Percentiles rank a stretch among this genome's conserved stretches.
Evolutionary conservation across 2,888 invertebrate species (phyloP).

Genomic region (Polydrusus tereticollis): DNA sequence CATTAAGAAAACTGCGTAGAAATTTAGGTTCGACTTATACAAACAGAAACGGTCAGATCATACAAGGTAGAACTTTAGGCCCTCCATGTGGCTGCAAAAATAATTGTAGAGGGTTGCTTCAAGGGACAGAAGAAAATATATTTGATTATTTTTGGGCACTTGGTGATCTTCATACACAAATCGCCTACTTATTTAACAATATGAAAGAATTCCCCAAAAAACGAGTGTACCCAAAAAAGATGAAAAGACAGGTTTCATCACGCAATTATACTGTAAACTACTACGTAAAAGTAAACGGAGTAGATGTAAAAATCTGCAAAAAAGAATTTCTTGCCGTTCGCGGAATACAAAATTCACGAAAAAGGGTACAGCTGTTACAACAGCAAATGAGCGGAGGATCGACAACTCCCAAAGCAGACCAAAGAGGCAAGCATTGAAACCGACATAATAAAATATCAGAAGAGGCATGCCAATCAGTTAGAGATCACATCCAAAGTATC

Average conservation of each 20-base stretch:
- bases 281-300: too few species aligned
- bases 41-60: too few species aligned
- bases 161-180: conserved; percentile 40
- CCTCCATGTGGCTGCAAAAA: too few species aligned
- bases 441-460: conserved; percentile 39
- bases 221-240: conserved; percentile 42
- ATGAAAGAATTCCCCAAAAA: conserved; percentile 34
- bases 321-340: too few species aligned
- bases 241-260: too few species aligned
- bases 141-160: conserved; percentile 44
- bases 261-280: too few species aligned
- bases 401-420: conserved; percentile 37
- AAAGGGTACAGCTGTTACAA: conserved; percentile 20
- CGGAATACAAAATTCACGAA: too few species aligned
- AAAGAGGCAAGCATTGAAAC: conserved; percentile 38
- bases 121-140: conserved; percentile 25
- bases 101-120: conserved; percentile 39
- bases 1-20: too few species aligned
- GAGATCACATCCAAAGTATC: conserved; percentile 44
- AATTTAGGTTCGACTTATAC: too few species aligned
- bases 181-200: conserved; percentile 43
- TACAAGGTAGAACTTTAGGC: too few species aligned
- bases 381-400: conserved; percentile 36
- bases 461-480: too few species aligned
- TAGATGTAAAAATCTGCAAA: too few species aligned